A percentile compares a stretch with the other conserved stretches of the same genome.
Evolutionary conservation across 1,140 invertebrate species (phyloP).

Genomic region (Trichonephila clavata): DNA sequence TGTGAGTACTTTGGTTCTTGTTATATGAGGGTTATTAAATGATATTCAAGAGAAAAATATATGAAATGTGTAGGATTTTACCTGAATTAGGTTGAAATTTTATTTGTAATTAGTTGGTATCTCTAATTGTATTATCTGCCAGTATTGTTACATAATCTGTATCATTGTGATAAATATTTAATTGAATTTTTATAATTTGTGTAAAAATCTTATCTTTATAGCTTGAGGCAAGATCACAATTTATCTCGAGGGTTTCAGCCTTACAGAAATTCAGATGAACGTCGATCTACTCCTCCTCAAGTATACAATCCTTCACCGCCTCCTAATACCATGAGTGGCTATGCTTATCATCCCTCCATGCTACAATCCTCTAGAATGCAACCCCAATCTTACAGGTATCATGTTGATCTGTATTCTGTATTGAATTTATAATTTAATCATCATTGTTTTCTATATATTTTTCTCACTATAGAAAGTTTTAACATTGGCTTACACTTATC

Average conservation of each 20-base stretch:
- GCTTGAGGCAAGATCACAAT: conserved; percentile 42
- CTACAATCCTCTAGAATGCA: conserved; percentile 57
- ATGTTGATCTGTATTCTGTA: not conserved
- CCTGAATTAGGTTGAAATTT: too few relatives aligned
- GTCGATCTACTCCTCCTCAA: conserved; percentile 56
- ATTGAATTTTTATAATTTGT: too few relatives aligned
- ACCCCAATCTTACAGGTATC: conserved; percentile 65
- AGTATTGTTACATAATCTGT: too few relatives aligned
- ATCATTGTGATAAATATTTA: too few relatives aligned
- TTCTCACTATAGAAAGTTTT: too few relatives aligned
- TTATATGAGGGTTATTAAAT: too few relatives aligned
- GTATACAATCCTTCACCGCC: conserved; percentile 67
- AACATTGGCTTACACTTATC: too few relatives aligned
- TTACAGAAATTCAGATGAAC: conserved; percentile 72
- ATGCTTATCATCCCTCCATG: conserved; percentile 68
- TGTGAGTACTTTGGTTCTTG: too few relatives aligned
- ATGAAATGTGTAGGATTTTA: too few relatives aligned
- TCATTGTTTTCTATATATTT: not conserved
- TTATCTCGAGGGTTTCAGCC: conserved; percentile 70
- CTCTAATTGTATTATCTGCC: too few relatives aligned
- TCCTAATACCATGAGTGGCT: conserved; percentile 54
- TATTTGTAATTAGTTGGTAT: too few relatives aligned
- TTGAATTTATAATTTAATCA: not conserved
- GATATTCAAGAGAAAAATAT: too few relatives aligned
- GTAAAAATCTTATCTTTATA: not conserved